These are phyloP conservation scores for Glossosoma conforme DNA, from an alignment of 1,140 invertebrate species.

Conservation along the genomic window DNA sequence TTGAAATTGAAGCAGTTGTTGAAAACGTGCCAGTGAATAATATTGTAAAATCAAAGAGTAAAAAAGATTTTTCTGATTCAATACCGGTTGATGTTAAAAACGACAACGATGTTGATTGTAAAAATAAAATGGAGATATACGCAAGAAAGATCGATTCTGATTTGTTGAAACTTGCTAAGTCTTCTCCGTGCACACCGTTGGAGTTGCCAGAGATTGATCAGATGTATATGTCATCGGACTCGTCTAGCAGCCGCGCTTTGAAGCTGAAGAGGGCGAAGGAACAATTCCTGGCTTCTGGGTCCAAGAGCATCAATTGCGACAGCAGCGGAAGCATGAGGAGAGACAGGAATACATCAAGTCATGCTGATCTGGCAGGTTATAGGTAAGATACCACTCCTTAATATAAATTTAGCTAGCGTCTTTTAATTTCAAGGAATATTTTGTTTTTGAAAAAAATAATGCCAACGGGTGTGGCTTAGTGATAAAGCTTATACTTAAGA, in stretches of 20 bases:
- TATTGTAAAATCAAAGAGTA: too few relatives aligned
- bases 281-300: constrained; percentile 39
- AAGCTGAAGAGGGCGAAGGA: constrained; percentile 49
- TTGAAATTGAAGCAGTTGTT: constrained; percentile 1
- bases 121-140: constrained; percentile 5
- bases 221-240: not conserved
- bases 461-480: too few relatives aligned
- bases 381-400: constrained; percentile 12
- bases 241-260: constrained; percentile 31
- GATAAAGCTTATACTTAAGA: too few relatives aligned
- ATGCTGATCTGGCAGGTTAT: constrained; percentile 29
- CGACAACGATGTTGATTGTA: too few relatives aligned
- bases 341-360: constrained; percentile 14
- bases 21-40: too few relatives aligned
- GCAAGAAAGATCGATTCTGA: constrained; percentile 24
- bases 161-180: constrained; percentile 22
- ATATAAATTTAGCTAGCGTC: not conserved
- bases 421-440: too few relatives aligned
- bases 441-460: too few relatives aligned
- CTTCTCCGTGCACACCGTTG: constrained; percentile 21
- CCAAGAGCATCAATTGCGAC: not conserved
- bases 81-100: not conserved
- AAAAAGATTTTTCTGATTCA: too few relatives aligned
- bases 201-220: constrained; percentile 9
- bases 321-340: constrained; percentile 10